phyloP scores from a whole-genome alignment of 2,797 vertebrate genomes.

The Pachyuromys duprasi region DNA sequence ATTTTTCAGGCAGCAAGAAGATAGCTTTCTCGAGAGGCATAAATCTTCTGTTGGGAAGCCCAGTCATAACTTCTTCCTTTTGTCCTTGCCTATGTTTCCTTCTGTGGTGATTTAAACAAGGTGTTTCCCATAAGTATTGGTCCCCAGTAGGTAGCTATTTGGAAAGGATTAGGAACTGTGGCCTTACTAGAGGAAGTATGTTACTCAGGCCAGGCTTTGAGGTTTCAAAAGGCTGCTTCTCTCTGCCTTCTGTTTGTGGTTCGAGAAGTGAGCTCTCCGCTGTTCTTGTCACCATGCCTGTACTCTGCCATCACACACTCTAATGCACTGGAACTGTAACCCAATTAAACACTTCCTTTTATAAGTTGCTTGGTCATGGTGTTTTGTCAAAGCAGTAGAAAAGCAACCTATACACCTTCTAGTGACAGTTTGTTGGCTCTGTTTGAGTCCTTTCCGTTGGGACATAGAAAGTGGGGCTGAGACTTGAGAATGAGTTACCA shows the following conservation, averaged over 20 bases:
- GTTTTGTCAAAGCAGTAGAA: background rate
- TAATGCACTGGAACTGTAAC: background rate
- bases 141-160: background rate
- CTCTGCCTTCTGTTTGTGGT: background rate
- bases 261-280: background rate
- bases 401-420: background rate
- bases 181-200: background rate
- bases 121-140: background rate
- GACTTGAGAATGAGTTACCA: background rate
- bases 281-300: background rate
- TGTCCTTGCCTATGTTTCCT: background rate
- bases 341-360: background rate
- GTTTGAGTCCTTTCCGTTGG: constrained; percentile 27
- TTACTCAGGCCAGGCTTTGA: background rate
- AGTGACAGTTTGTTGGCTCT: background rate
- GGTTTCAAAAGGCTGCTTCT: background rate
- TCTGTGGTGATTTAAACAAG: background rate
- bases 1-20: background rate
- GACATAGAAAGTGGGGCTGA: background rate
- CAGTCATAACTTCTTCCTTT: background rate
- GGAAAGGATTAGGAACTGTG: background rate
- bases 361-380: background rate
- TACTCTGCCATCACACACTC: no score
- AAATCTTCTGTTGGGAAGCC: background rate
- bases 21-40: constrained; percentile 14